Conservation (phyloP, 2,888 invertebrate species). For the Acleris sparsana region DNA sequence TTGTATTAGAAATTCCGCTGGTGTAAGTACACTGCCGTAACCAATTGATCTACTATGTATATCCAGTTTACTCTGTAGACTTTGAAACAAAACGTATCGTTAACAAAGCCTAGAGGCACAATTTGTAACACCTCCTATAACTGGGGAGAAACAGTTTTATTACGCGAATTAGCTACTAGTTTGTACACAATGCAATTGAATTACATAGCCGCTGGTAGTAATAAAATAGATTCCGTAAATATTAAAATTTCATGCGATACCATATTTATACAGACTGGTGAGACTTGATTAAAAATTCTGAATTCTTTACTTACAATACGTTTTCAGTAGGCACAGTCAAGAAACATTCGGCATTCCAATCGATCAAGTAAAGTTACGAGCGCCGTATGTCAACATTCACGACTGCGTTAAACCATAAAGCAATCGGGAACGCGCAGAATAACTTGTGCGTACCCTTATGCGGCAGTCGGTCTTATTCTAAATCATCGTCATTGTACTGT, state of each 20-base stretch:
- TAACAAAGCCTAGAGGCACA: conserved; percentile 58
- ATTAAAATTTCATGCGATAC: background rate
- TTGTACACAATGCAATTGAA: conserved; percentile 34
- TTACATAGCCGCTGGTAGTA: conserved; percentile 10
- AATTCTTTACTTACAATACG: too few relatives aligned
- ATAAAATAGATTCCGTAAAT: background rate
- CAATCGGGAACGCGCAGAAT: conserved; percentile 29
- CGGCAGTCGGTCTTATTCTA: conserved; percentile 51
- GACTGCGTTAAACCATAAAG: conserved; percentile 42
- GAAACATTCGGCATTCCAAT: conserved; percentile 27
- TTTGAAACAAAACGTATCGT: conserved; percentile 55
- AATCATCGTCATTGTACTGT: conserved; percentile 56
- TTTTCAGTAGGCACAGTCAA: background rate
- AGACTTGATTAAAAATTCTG: too few relatives aligned
- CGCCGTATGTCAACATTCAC: conserved; percentile 42
- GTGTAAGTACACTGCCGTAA: conserved; percentile 59
- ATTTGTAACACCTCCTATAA: conserved; percentile 67
- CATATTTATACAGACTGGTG: background rate
- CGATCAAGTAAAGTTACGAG: conserved; percentile 44
- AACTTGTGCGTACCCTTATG: conserved; percentile 47
- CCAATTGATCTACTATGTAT: conserved; percentile 60
- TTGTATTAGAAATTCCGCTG: conserved; percentile 56
- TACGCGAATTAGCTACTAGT: conserved; percentile 42
- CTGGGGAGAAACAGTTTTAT: conserved; percentile 44
- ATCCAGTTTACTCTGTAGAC: conserved; percentile 41